Conservation (phyloP, 2,888 invertebrate genomes). For the Acrobasis suavella region DNA sequence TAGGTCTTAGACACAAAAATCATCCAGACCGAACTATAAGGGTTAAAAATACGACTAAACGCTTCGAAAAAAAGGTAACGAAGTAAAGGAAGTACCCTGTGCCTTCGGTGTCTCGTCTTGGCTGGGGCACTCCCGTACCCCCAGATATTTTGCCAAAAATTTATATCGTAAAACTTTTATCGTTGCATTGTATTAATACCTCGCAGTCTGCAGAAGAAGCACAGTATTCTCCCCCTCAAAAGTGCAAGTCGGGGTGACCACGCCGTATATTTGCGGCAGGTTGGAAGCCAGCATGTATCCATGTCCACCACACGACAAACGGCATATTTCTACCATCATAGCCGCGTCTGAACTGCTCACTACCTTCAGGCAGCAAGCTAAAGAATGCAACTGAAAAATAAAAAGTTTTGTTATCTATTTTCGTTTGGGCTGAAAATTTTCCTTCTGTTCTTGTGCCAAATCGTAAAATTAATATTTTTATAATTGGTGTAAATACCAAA, state of each 20-base stretch:
- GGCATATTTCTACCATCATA: conserved; percentile 88
- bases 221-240: conserved; percentile 99
- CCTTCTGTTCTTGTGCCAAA: too few relatives aligned
- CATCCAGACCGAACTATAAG: too few relatives aligned
- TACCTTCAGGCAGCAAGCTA: conserved; percentile 95
- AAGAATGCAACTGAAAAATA: conserved; percentile 88
- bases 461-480: too few relatives aligned
- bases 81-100: too few relatives aligned
- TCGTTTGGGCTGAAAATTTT: neutral
- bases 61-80: too few relatives aligned
- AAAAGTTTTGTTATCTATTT: neutral
- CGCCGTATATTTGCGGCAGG: conserved; percentile 91
- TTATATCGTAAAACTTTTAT: too few relatives aligned
- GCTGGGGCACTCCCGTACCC: too few relatives aligned
- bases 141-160: too few relatives aligned
- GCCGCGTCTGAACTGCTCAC: conserved; percentile 89
- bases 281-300: conserved; percentile 95
- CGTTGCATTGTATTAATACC: conserved; percentile 53
- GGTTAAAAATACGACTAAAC: too few relatives aligned
- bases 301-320: conserved; percentile 96
- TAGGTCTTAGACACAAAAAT: too few relatives aligned
- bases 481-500: too few relatives aligned
- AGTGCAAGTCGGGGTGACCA: conserved; percentile 93
- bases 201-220: conserved; percentile 93
- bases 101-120: too few relatives aligned